A percentile compares a stretch with the other conserved stretches of the same genome.
Evolutionary conservation across 92 coral and sea anemone species (phyloP).

Genomic region (Zoanthus solanderi): DNA sequence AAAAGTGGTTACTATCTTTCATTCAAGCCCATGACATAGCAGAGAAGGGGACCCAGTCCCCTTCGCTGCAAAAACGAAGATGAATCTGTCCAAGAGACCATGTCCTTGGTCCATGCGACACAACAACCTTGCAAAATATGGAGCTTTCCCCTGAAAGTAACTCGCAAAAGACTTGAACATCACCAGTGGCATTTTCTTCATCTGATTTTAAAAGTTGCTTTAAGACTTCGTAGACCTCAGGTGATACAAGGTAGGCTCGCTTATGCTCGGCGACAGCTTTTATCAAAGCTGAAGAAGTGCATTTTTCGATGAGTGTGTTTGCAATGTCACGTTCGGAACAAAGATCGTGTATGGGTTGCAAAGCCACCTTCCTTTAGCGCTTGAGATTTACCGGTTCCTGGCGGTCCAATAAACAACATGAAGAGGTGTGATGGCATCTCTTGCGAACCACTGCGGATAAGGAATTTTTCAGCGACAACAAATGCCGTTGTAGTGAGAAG

Average conservation of each 20-base stretch:
- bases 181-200: conserved; percentile 56
- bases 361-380: conserved; percentile 50
- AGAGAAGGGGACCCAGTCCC: no score
- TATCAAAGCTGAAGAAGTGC: background rate
- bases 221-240: conserved; percentile 49
- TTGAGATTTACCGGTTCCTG: conserved; percentile 65
- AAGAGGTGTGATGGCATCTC: conserved; percentile 32
- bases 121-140: conserved; percentile 41
- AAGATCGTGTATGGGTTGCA: conserved; percentile 44
- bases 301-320: conserved; percentile 36
- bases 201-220: conserved; percentile 49
- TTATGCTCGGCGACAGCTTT: conserved; percentile 17
- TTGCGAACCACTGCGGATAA: conserved; percentile 43
- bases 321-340: conserved; percentile 47
- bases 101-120: conserved; percentile 54
- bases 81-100: conserved; percentile 60
- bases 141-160: conserved; percentile 58
- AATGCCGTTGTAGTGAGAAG: conserved; percentile 50
- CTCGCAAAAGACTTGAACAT: conserved; percentile 42
- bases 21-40: no score
- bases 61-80: conserved; percentile 37
- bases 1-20: no score
- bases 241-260: conserved; percentile 17
- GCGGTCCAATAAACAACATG: conserved; percentile 55
- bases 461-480: conserved; percentile 39